Evolutionary conservation across 2,113 vertebrate species (phyloP), one percentile per base, ranked within the genome.

Genomic region (Corythornis vintsioides): DNA sequence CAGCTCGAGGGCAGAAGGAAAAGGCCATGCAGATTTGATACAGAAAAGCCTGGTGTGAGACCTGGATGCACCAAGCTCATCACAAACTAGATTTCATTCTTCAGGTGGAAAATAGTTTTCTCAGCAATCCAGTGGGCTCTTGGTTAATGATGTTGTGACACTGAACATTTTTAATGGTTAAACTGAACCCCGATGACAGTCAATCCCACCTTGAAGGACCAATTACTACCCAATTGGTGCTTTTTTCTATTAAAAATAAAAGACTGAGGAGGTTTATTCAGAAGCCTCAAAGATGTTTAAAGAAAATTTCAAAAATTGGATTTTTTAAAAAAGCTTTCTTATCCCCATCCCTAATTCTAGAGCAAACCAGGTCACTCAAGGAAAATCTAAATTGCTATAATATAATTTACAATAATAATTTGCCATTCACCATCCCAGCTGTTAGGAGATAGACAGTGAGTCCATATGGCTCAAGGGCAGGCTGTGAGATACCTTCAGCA

Each of bases 401-500:
- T 61, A 77, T 21, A 40, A 86, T 88, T 93, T 88, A 65, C 91
- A 90, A 89, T 65, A n/a, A 26, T n/a, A 73, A 85, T 91, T 45
- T 76, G 69, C 74, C 56, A 65, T 24, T 85, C 3, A 5, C 53
- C 28, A 60, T 48, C 64, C 87, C 83, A 72, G 92, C 38, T 95
- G 70, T 28, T 12, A 61, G 56, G 45, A 50, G 86, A 82, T 15
- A 70, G 21, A 31, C 28, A 52, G 48, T 11, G 47, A 43, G 21
- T 40, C 38, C 64, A 20, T 13, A 22, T 3, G 52, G 81, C 81
- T 86, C 24, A 0, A 84, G 69, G 73, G 76, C 73, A 85, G 77
- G 87, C 70, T 66, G 81, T n/a, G 84, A 93, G 33, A 84, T 15
- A 52, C 47, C 69, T 78, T 67, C 84, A 83, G 86, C 72, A 89